phyloP scores from a whole-genome alignment of 2,797 vertebrate species.

The Dipus sagitta region DNA sequence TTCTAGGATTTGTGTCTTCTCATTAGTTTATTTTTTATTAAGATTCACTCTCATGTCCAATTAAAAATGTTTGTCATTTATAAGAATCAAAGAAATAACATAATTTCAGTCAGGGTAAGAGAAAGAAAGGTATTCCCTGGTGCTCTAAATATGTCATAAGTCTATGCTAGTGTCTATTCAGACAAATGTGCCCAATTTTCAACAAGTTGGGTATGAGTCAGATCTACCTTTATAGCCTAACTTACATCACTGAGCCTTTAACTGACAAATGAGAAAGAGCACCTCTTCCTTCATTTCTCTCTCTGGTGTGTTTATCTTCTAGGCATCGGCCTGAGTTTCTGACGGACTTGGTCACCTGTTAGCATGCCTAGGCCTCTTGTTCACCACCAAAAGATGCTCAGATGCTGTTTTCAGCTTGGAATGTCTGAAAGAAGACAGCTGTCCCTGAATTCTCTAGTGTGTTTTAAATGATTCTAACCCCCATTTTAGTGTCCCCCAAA shows the following conservation, averaged over 20 bases:
- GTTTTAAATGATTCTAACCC: neutral
- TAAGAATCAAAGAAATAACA: neutral
- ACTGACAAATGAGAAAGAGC: neutral
- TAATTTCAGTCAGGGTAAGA: neutral
- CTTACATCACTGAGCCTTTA: neutral
- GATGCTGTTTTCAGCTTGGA: neutral
- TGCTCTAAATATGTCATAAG: neutral
- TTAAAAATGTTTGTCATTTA: constrained; percentile 11
- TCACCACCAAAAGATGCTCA: neutral
- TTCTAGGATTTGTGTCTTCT: neutral
- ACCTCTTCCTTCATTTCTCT: neutral
- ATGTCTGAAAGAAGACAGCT: neutral
- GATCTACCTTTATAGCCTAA: neutral
- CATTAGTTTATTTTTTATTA: neutral
- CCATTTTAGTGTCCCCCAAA: neutral
- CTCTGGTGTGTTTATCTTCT: neutral
- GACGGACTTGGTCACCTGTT: neutral
- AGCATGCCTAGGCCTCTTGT: neutral
- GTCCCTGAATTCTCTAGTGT: neutral
- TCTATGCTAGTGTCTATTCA: neutral
- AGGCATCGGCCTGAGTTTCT: neutral
- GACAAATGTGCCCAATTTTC: neutral
- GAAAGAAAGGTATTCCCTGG: neutral
- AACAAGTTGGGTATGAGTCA: neutral
- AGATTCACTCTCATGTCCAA: neutral